Base-by-base conservation (phyloP, 2,888 invertebrate genomes). In the Phengaris alcon region DNA sequence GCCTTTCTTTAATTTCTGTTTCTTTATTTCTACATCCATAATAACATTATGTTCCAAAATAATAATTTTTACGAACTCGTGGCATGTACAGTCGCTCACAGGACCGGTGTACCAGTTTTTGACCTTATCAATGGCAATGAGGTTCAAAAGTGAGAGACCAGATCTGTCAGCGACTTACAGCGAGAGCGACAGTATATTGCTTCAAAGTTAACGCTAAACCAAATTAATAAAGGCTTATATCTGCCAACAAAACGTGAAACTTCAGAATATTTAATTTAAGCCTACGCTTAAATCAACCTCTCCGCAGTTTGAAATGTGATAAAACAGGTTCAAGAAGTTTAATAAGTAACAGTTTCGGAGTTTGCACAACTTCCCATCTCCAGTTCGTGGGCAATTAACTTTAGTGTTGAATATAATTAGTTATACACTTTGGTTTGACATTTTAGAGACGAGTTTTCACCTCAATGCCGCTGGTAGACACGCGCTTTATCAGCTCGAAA, bases 291-390 rank as follows among this genome's bases (percentile, higher is more conserved):
- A 83, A 83, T 82, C 84, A 84, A 85, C 82, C 80, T 79, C 79
- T 81, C 77, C 82, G 81, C 82, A 64, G 68, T 52, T 64, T 81
- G 80, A 86, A 86, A 85, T 86, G 86, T 88, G 88, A 89, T 89
- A 88, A 88, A 89, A 88, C 87, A 86, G 86, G 86, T 86, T 84
- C 86, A 87, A 85, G 86, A 84, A 88, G 84, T 88, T 88, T 86
- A 87, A 88, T 88, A 85, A 88, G 86, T 85, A 87, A 86, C 87
- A 84, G 85, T 84, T 86, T 87, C 80, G 79, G 82, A 80, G 81
- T 84, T 87, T 79, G 80, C 77, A 80, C 74, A 68, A 73, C 73
- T 73, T 73, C 82, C 81, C 82, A 80, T 82, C 79, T 77, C 79
- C 81, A 81, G 82, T 85, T 84, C 81, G 81, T 82, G 84, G 83